Base-by-base conservation (phyloP, 2,113 vertebrate species). In the Limanda limanda region DNA sequence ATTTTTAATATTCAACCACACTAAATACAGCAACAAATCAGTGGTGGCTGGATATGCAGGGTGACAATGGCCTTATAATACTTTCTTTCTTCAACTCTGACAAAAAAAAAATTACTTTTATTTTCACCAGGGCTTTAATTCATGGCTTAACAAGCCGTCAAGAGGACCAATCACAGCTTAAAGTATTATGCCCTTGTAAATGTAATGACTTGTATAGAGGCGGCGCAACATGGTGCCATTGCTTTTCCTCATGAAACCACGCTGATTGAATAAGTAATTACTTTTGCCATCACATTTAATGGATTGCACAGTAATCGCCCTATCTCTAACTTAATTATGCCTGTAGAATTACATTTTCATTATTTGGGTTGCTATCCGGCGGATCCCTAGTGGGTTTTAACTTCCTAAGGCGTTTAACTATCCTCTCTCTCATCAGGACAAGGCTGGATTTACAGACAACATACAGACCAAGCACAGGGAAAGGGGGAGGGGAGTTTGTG, bases 221-320 rank as follows among this genome's bases (percentile, higher is more conserved):
- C 75, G 1, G 84, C 76, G 59, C 83, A 86, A 87, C 86, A 88
- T 84, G 87, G 74, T 68, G 78, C 78, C 76, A 57, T 78, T 52
- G 67, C 77, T 64, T 91, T 86, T 74, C 67, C 84, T 88, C 83
- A 83, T 89, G 89, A 92, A 92, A 82, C 66, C 58, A 71, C 12
- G 45, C 86, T 92, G 89, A 92, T 93, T 94, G 88, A 93, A 92
- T 92, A 91, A 91, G 90, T 92, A 91, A 92, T 93, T 93, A 92
- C 91, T 89, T 92, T 89, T 85, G 74, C 90, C 84, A 88, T 90
- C 84, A 68, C 83, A 88, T 92, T 91, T 90, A 92, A 92, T 91
- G 84, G 89, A 86, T 91, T 72, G 61, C 85, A 69, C 80, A 63
- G 88, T 91, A 91, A 93, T 94, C 78, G 61, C 76, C 83, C 85